Evolutionary conservation across 2,113 vertebrate genomes (phyloP).

Genomic region (Falcunculus frontatus): DNA sequence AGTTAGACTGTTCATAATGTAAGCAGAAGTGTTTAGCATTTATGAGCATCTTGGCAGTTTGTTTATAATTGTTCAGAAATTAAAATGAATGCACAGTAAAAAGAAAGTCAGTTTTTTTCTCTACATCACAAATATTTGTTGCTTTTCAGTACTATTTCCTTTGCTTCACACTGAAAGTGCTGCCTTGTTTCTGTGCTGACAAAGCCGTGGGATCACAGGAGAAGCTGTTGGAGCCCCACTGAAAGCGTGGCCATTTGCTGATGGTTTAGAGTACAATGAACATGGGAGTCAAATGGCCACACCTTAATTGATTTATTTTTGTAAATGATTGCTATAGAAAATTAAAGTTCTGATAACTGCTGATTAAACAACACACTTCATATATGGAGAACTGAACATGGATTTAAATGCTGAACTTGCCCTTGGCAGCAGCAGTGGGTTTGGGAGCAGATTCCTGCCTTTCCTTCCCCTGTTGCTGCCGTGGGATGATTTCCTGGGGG

Average conservation of each 20-base stretch:
- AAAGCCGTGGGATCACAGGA: neutral
- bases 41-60: neutral
- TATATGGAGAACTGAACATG: neutral
- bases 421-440: neutral
- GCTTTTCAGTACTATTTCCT: neutral
- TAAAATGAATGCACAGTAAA: neutral
- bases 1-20: neutral
- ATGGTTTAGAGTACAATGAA: neutral
- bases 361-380: neutral
- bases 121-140: neutral
- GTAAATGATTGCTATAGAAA: neutral
- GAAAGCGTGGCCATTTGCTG: neutral
- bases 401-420: neutral
- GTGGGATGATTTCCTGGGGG: neutral
- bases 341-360: neutral
- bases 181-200: neutral
- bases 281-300: neutral
- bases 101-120: rapidly evolving
- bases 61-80: neutral
- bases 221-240: neutral
- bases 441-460: neutral
- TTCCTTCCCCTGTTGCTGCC: rapidly evolving
- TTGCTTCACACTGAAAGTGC: neutral
- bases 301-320: neutral
- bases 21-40: neutral